A percentile compares a stretch with the other conserved stretches of the same genome.
Evolutionary conservation across 2,888 invertebrate species (phyloP).

Genomic region (Leucoptera coffeella): DNA sequence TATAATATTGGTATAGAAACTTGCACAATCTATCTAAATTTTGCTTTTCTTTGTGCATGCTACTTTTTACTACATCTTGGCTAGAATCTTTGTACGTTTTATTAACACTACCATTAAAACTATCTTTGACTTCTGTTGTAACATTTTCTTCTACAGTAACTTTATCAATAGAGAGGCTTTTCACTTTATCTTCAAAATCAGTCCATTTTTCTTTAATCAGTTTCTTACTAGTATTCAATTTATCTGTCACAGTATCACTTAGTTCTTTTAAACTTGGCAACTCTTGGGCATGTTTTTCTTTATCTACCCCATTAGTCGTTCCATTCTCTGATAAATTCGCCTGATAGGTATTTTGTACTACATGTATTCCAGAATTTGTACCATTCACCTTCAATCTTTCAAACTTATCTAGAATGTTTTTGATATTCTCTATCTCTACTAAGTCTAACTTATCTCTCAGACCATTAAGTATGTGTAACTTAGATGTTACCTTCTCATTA

Average conservation of each 20-base stretch:
- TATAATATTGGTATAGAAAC: slow-evolving; percentile 36
- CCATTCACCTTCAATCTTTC: slow-evolving; percentile 29
- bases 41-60: slow-evolving; percentile 1
- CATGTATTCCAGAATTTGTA: slow-evolving; percentile 52
- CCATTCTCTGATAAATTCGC: slow-evolving; percentile 17
- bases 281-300: slow-evolving; percentile 26
- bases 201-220: slow-evolving; percentile 51
- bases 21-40: slow-evolving; percentile 28
- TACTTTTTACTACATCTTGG: slow-evolving; percentile 24
- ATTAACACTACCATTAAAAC: slow-evolving; percentile 10
- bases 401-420: slow-evolving; percentile 24
- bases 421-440: slow-evolving; percentile 30
- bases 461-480: slow-evolving; percentile 45
- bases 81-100: slow-evolving; percentile 42
- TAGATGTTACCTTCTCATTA: slow-evolving; percentile 29
- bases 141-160: slow-evolving; percentile 1
- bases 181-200: slow-evolving; percentile 42
- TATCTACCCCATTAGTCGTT: slow-evolving; percentile 20
- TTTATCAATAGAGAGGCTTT: slow-evolving; percentile 27
- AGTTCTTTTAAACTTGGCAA: slow-evolving; percentile 47
- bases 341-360: slow-evolving; percentile 44
- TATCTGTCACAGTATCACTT: slow-evolving; percentile 41
- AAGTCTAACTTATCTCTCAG: slow-evolving; percentile 42
- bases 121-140: background rate
- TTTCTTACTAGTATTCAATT: slow-evolving; percentile 44